Evolutionary conservation across 1,140 invertebrate species (phyloP), one percentile per base, ranked within the genome.

Genomic region (Artemia franciscana): DNA sequence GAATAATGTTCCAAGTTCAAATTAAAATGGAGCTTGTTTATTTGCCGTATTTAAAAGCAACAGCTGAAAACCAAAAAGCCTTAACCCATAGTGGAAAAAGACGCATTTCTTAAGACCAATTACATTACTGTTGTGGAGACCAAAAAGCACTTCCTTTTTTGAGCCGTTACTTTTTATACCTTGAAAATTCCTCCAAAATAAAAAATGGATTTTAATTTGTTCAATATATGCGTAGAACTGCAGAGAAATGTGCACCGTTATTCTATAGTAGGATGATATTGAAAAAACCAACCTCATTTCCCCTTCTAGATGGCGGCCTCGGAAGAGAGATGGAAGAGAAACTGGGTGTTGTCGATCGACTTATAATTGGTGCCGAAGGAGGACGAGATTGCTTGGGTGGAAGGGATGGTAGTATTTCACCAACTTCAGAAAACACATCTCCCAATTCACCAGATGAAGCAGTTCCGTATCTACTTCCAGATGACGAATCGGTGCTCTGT

Each of bases 341-440:
- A 15, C 78, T 81, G 0, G 80, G 78, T 5, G 83, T 84, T 23
- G 67, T 66, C 9, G 68, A 68, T 18, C 70, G 60, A 60, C 67
- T 65, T n/a, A 58, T 60, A n/a, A 81, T 73, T 62, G 78, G 77
- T 9, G 78, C 70, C 0, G 64, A 57, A 72, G 74, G 64, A 72
- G 74, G 64, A 9, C 58, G 9, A 4, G 57, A 60, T 26, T 67
- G 65, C 63, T 79, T 80, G 0, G 83, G 82, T 27, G 84, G 84
- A 62, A 82, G 73, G n/a, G 76, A 72, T 21, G 62, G 67, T 57
- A 56, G 30, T 68, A 86, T 82, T 65, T 89, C 86, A 51, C 83
- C 84, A 23, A 88, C 79, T 76, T 89, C 87, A 15, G 84, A 82
- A 70, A 90, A 89, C 56, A 90, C 72, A 71, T 90, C 86, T 3